Base-by-base conservation (phyloP, 2,797 vertebrate species). In the Esox lucius region DNA sequence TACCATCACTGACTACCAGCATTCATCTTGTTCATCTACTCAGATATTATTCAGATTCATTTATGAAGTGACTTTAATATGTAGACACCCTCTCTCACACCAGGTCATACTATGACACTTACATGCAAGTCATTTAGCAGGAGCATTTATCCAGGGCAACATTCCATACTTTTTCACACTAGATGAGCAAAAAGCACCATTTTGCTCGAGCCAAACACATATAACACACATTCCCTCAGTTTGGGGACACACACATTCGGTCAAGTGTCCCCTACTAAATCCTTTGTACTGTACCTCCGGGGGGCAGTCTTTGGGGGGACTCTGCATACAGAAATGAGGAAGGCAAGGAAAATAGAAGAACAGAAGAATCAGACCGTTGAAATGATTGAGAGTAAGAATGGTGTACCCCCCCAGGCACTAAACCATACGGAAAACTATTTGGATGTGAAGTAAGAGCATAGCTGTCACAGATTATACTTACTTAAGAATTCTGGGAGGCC, bases 231-330 rank as follows among this genome's bases (percentile, higher is more conserved):
- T 35, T 28, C 62, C 5, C 11, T 16, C 13, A 17, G 7, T 16
- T 26, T 65, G 31, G 16, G 28, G 26, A 48, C 24, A 70, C 68
- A 39, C 35, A 39, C 35, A 62, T 12, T 28, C 11, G 16, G 26
- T 64, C 11, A 64, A 64, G 26, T 64, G 26, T 24, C 15, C 61
- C 2, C 19, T 70, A 68, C 46, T 70, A 28, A 24, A 42, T 46
- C 12, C 42, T 12, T 13, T 11, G 42, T 13, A 95, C 64, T 33
- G 64, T 66, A 66, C 94, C 94, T 93, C 93, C 94, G 95, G 26
- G 93, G 90, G 73, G 92, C 91, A 64, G 68, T 91, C 92, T 94
- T 94, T 61, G 56, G 56, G 11, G 56, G 56, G 11, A 61, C 22
- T 89, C 94, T 78, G 35, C 53, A 70, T 77, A 79, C 78, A 1